Conservation (phyloP, 2,888 invertebrate genomes). For the Conomelus anceps region DNA sequence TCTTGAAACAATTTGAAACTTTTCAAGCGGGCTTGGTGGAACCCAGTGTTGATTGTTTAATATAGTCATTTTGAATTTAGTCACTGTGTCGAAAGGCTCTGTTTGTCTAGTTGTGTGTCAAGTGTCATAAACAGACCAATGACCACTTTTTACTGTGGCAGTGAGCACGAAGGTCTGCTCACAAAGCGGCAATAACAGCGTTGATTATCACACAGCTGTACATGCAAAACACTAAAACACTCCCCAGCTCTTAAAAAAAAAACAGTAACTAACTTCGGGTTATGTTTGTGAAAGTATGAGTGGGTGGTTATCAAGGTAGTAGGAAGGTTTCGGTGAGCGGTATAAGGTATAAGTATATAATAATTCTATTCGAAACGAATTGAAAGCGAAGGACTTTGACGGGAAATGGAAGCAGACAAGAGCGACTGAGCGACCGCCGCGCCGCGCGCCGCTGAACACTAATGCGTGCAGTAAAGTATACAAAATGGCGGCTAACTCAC, state of each 20-base stretch:
- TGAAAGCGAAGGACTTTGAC: constrained; percentile 33
- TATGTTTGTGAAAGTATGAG: background rate
- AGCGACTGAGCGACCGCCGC: constrained; percentile 22
- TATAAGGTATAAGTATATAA: constrained; percentile 28
- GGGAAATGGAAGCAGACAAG: constrained; percentile 32
- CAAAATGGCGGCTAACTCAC: background rate
- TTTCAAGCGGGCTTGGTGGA: too few relatives aligned
- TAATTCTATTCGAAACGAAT: constrained; percentile 29
- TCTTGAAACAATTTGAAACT: too few relatives aligned
- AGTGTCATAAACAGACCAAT: background rate
- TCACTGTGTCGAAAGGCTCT: background rate
- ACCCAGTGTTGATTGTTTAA: too few relatives aligned
- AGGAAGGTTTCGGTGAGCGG: too few relatives aligned
- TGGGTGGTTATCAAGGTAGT: too few relatives aligned
- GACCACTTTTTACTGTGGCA: background rate
- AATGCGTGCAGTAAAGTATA: background rate
- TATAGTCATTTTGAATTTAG: background rate
- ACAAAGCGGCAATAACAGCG: background rate
- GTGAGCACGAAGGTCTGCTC: background rate
- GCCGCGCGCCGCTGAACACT: background rate
- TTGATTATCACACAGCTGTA: background rate
- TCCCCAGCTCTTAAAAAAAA: too few relatives aligned
- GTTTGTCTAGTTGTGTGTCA: background rate
- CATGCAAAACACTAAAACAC: background rate
- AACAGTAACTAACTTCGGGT: background rate